phyloP scores from a whole-genome alignment of 2,113 vertebrate genomes.

The Chaetodon auriga region DNA sequence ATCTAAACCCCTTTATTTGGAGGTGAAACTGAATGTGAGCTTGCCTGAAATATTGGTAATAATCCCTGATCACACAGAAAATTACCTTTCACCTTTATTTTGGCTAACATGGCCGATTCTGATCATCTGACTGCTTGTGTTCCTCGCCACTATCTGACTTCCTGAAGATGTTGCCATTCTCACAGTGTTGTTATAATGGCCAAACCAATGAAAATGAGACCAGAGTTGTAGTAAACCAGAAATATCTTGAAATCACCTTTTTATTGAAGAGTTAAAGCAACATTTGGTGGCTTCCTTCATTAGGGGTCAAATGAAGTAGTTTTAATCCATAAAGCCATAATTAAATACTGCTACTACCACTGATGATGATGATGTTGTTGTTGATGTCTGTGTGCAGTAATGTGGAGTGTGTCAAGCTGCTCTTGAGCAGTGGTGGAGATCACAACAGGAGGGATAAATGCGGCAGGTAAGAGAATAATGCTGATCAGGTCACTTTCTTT shows the following conservation, averaged over 20 bases:
- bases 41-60: neutral
- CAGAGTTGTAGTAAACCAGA: neutral
- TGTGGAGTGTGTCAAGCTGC: conserved; percentile 96
- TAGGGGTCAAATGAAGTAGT: neutral
- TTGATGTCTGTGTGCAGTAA: conserved; percentile 83
- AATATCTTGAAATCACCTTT: neutral
- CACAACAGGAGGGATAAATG: conserved; percentile 94
- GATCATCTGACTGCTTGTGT: too few species aligned
- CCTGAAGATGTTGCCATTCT: neutral
- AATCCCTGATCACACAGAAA: neutral
- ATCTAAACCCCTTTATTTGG: neutral
- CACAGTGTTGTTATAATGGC: too few species aligned
- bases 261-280: neutral
- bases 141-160: neutral
- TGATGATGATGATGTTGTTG: too few species aligned
- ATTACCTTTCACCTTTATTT: neutral
- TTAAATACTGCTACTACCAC: neutral
- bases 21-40: neutral
- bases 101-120: neutral
- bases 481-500: neutral
- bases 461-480: conserved; percentile 88
- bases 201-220: neutral
- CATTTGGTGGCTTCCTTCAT: neutral
- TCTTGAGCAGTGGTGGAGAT: conserved; percentile 95
- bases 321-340: neutral